phyloP scores from a whole-genome alignment of 2,888 invertebrate genomes.

The Muscina levida region DNA sequence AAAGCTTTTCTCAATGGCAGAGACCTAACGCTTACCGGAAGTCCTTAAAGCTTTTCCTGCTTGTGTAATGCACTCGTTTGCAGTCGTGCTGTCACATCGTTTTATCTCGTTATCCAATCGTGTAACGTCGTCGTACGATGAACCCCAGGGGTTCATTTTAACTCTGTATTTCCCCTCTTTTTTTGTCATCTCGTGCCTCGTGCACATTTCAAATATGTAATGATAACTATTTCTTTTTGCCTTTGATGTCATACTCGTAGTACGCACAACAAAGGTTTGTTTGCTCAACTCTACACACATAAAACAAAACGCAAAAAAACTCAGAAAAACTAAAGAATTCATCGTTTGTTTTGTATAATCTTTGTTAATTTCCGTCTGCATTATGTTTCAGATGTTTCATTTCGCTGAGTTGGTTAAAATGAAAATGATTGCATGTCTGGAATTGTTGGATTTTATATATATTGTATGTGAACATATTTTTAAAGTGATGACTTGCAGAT shows the following conservation, averaged over 20 bases:
- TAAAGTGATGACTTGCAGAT: too few species aligned
- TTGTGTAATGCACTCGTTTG: conserved; percentile 36
- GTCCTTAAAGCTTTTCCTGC: conserved; percentile 27
- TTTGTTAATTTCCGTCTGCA: conserved; percentile 64
- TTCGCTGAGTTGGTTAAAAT: conserved; percentile 30
- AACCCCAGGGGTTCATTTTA: too few species aligned
- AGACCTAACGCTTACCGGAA: too few species aligned
- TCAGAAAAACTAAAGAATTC: conserved; percentile 25
- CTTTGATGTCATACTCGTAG: neutral
- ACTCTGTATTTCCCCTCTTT: too few species aligned
- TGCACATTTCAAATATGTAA: neutral
- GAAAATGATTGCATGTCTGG: conserved; percentile 32
- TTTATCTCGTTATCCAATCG: conserved; percentile 43
- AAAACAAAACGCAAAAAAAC: neutral
- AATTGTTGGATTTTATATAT: conserved; percentile 10
- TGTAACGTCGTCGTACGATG: too few species aligned
- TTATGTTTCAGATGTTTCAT: conserved; percentile 27
- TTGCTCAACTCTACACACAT: neutral
- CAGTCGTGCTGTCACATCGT: conserved; percentile 42
- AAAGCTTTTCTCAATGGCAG: conserved; percentile 31
- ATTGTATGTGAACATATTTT: too few species aligned
- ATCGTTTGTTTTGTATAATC: conserved; percentile 56
- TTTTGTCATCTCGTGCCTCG: too few species aligned
- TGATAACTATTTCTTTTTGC: neutral
- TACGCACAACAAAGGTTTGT: neutral